A percentile compares a stretch with the other conserved stretches of the same genome.
phyloP scores from a whole-genome alignment of 2,113 vertebrate genomes.

The Hystrix brachyura region DNA sequence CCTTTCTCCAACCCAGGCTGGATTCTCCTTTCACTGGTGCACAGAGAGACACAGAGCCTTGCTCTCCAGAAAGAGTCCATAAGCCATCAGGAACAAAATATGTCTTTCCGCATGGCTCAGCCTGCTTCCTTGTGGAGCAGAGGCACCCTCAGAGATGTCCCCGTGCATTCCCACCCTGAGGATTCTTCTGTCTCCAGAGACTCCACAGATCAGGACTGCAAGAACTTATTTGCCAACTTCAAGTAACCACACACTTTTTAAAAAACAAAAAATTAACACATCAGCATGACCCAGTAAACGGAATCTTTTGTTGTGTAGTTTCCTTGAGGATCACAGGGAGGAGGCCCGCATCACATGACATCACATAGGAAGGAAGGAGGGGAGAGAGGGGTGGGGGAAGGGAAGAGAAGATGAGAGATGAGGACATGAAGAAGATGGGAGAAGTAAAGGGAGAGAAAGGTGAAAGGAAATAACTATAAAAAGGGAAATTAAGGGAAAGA shows the following conservation, averaged over 20 bases:
- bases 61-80: background rate
- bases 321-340: background rate
- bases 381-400: background rate
- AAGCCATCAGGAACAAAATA: background rate
- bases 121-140: background rate
- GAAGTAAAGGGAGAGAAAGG: background rate
- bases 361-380: too few relatives aligned
- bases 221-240: background rate
- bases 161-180: background rate
- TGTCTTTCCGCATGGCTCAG: background rate
- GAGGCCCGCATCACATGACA: too few relatives aligned
- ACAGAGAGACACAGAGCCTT: too few relatives aligned
- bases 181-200: background rate
- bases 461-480: fast-evolving
- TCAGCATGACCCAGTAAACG: background rate
- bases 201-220: background rate
- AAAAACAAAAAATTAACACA: background rate
- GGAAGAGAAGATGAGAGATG: background rate
- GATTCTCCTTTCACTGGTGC: background rate
- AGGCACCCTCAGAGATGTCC: fast-evolving
- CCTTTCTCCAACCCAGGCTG: background rate
- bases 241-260: background rate
- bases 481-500: too few relatives aligned
- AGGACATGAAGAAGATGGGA: too few relatives aligned
- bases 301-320: too few relatives aligned